Percentiles rank a stretch among this genome's conserved stretches.
phyloP scores from a whole-genome alignment of 2,113 vertebrate species.

The Carassius gibelio region DNA sequence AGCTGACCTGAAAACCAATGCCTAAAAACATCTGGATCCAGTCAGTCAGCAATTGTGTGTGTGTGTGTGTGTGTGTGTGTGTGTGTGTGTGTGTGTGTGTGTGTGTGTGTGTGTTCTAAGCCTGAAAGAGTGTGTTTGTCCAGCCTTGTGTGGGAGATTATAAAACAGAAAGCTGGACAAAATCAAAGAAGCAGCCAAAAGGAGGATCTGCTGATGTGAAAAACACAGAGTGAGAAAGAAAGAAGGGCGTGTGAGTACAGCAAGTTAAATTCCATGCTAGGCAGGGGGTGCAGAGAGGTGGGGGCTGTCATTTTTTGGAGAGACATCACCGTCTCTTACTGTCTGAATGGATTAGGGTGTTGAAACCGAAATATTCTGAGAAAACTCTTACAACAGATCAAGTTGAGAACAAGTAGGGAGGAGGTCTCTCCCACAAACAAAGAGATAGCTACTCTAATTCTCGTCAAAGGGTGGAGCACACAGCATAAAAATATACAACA shows the following conservation, averaged over 20 bases:
- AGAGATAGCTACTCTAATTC: background rate
- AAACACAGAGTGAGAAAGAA: background rate
- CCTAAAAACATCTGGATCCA: constrained; percentile 54
- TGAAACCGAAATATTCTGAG: constrained; percentile 65
- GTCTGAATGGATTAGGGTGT: constrained; percentile 61
- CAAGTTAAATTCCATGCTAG: constrained; percentile 69
- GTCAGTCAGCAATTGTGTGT: constrained; percentile 2
- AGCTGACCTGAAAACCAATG: constrained; percentile 43
- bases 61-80: constrained; percentile 29
- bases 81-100: constrained; percentile 30
- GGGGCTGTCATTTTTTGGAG: constrained; percentile 59
- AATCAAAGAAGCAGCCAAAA: constrained; percentile 49
- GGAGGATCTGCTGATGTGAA: constrained; percentile 31
- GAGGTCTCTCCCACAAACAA: constrained; percentile 6
- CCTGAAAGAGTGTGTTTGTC: constrained; percentile 43
- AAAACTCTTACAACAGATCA: constrained; percentile 65
- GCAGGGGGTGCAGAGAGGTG: constrained; percentile 60
- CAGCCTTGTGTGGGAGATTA: constrained; percentile 52
- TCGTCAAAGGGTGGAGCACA: constrained; percentile 28
- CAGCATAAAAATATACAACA: background rate
- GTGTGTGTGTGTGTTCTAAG: constrained; percentile 11
- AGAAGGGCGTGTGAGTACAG: constrained; percentile 13
- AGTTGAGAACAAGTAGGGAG: background rate
- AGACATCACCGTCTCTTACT: constrained; percentile 15
- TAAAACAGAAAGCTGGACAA: constrained; percentile 52